A percentile compares a stretch with the other conserved stretches of the same genome.
Conservation (phyloP, 2,797 vertebrate species). For the Peromyscus eremicus region DNA sequence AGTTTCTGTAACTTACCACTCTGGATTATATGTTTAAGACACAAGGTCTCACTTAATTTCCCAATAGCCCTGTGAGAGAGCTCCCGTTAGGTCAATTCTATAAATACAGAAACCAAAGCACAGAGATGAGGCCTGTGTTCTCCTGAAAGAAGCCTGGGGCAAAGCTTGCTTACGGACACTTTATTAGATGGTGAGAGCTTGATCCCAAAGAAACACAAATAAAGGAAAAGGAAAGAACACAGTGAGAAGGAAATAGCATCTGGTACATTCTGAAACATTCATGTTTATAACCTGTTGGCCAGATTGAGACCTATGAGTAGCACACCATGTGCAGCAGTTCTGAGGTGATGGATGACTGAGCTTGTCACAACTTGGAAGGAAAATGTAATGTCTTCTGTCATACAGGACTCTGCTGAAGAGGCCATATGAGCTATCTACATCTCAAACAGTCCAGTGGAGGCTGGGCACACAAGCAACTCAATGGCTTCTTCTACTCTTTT, state of each 20-base stretch:
- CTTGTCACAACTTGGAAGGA: neutral
- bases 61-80: neutral
- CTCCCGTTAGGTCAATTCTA: neutral
- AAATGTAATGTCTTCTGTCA: neutral
- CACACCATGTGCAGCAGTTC: neutral
- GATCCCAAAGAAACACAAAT: neutral
- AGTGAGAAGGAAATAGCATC: neutral
- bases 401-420: neutral
- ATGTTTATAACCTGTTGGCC: neutral
- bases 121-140: neutral
- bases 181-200: neutral
- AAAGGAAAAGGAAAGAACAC: neutral
- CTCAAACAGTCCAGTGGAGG: neutral
- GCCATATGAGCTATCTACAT: fast-evolving
- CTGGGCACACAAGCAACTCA: neutral
- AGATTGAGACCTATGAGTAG: neutral
- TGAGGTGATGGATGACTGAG: neutral
- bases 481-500: neutral
- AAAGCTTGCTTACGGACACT: neutral
- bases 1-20: conserved; percentile 4
- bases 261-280: neutral
- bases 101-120: conserved; percentile 32
- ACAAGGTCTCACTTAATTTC: neutral
- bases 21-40: neutral
- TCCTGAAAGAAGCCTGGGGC: neutral